A percentile compares a stretch with the other conserved stretches of the same genome.
These are phyloP conservation scores for Pseudorasbora parva DNA, from an alignment of 2,113 vertebrate species.

Conservation along the genomic window DNA sequence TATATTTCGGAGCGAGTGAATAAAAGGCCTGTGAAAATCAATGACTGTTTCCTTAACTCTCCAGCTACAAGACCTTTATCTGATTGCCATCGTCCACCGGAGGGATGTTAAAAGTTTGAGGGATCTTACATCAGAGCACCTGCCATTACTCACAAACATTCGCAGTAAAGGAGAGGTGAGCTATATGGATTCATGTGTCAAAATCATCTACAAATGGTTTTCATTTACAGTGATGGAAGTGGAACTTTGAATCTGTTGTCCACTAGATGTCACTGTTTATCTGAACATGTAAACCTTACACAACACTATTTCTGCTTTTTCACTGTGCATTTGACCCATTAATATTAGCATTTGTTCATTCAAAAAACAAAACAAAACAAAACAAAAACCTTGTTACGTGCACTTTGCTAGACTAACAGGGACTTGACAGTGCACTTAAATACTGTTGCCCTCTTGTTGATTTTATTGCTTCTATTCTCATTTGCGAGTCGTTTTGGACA, in stretches of 20 bases:
- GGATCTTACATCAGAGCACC: conserved; percentile 84
- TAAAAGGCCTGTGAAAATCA: neutral
- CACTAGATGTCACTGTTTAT: conserved; percentile 41
- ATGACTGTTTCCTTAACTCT: neutral
- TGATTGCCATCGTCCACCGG: conserved; percentile 85
- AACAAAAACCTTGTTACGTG: too few relatives aligned
- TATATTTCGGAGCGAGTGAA: neutral
- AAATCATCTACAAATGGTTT: neutral
- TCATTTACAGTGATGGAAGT: neutral
- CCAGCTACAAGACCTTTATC: conserved; percentile 90
- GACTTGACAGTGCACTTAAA: too few relatives aligned
- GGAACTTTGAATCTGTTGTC: neutral
- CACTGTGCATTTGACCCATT: neutral
- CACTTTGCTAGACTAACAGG: too few relatives aligned
- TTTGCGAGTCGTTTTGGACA: too few relatives aligned
- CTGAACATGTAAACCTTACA: neutral
- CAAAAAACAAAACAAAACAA: too few relatives aligned
- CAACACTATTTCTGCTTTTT: neutral
- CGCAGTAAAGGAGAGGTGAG: conserved; percentile 84
- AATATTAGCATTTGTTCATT: too few relatives aligned
- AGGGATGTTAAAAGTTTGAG: conserved; percentile 84
- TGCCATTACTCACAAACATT: conserved; percentile 87
- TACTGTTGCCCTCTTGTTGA: too few relatives aligned
- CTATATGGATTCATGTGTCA: neutral
- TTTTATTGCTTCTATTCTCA: too few relatives aligned